Evolutionary conservation across 2,113 vertebrate species (phyloP), one percentile per base, ranked within the genome.

Genomic region (Sinocyclocheilus anophthalmus): DNA sequence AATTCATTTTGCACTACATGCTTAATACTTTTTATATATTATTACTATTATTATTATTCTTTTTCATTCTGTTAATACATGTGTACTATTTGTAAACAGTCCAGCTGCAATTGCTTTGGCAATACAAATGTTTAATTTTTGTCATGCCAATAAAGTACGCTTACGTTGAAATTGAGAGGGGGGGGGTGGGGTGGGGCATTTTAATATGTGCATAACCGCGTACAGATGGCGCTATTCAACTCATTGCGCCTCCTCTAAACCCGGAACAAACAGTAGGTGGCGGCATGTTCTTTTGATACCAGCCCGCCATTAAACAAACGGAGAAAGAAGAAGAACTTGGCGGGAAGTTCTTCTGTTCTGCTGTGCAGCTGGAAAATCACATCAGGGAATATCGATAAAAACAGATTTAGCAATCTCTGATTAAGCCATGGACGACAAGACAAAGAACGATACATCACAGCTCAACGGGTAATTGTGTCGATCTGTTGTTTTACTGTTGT

Each of bases 381-480:
- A 76, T 50, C 7, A 76, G 50, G 4, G 3, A 33, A 24, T 79
- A 1, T 42, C 3, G 10, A 14, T 16, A 9, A 79, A 1, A 61
- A 14, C 13, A 65, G 4, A 8, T 1, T 9, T 2, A 26, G 9
- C 37, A 20, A 48, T 65, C 20, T 81, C 59, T 9, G 8, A 81
- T 5, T 59, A 39, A 81, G 16, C 16, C 8, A 81, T 81, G 79
- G 79, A 33, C 14, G 8, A 48, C 4, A 81, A 45, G 4, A 3
- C 3, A 76, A 18, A 22, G 26, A 67, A 69, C 61, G n/a, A 30
- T 2, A 22, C 59, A 50, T 18, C 59, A 18, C 61, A 81, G 6
- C 59, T 81, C 4, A 69, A 81, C 42, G 61, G 80, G 80, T 81
- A 81, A 80, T 33, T 9, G 61, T 69, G 61, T 61, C 16, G 37